These are phyloP conservation scores for Melospiza georgiana DNA, from an alignment of 2,113 vertebrate species.

Conservation along the genomic window DNA sequence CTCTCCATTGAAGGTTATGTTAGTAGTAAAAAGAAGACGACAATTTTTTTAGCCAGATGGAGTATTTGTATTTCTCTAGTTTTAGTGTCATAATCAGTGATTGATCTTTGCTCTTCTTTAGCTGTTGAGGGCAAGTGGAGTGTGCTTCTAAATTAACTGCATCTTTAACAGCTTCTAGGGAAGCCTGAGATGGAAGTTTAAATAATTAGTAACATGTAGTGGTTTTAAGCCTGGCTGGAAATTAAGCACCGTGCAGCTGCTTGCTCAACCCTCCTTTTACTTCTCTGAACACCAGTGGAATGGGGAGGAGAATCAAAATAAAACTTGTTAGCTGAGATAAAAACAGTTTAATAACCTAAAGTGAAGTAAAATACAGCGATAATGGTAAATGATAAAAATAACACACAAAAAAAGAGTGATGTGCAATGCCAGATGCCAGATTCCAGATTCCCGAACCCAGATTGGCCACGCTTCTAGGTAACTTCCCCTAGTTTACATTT, in stretches of 20 bases:
- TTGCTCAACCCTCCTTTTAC: background rate
- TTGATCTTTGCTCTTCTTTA: slow-evolving; percentile 12
- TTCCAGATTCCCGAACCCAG: rapidly evolving
- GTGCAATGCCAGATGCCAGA: background rate
- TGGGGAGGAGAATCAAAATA: background rate
- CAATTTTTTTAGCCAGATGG: background rate
- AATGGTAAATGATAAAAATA: background rate
- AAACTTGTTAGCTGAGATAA: background rate
- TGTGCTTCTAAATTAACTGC: background rate
- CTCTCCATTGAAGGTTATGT: background rate
- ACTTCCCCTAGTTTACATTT: background rate
- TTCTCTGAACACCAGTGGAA: background rate
- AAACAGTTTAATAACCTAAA: background rate
- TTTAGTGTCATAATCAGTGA: background rate
- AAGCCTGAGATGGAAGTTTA: background rate
- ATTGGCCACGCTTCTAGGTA: too few relatives aligned
- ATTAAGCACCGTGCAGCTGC: background rate
- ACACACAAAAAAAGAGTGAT: background rate
- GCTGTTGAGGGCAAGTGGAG: background rate
- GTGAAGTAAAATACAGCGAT: background rate
- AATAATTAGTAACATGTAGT: background rate
- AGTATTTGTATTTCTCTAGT: background rate
- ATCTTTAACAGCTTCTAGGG: background rate
- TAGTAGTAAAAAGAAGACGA: background rate
- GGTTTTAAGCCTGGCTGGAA: background rate